Conservation (phyloP, 2,888 invertebrate genomes). For the Trichacis sp. region DNA sequence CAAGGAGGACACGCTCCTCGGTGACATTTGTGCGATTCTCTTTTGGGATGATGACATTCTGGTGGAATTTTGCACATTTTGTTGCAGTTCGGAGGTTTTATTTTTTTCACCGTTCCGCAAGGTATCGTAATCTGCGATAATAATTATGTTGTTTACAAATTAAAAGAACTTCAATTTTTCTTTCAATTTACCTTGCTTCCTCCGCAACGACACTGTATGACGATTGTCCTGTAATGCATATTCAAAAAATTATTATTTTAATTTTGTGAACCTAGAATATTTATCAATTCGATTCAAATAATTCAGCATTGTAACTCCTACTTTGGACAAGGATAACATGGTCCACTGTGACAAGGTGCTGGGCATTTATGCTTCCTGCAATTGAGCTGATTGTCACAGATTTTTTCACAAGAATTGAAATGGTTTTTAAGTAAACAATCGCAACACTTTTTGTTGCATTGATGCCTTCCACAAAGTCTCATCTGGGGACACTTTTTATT, state of each 20-base stretch:
- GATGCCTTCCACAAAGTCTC: slow-evolving; percentile 87
- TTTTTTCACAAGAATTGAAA: slow-evolving; percentile 79
- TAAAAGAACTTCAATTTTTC: too few relatives aligned
- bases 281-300: too few relatives aligned
- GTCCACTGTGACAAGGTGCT: slow-evolving; percentile 84
- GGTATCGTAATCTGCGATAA: slow-evolving; percentile 80
- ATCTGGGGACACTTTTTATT: slow-evolving; percentile 88
- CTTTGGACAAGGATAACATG: slow-evolving; percentile 84
- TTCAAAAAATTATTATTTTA: too few relatives aligned
- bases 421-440: slow-evolving; percentile 59
- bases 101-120: slow-evolving; percentile 84
- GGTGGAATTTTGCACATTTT: slow-evolving; percentile 81
- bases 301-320: too few relatives aligned
- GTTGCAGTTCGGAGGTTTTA: slow-evolving; percentile 84
- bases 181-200: slow-evolving; percentile 69
- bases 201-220: slow-evolving; percentile 84
- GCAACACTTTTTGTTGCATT: slow-evolving; percentile 78
- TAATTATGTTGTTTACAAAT: too few relatives aligned
- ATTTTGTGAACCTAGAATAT: too few relatives aligned
- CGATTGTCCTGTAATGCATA: slow-evolving; percentile 71
- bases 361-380: slow-evolving; percentile 91
- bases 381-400: slow-evolving; percentile 84
- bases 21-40: slow-evolving; percentile 84
- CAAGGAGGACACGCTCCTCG: slow-evolving; percentile 88
- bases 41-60: slow-evolving; percentile 84